Conservation (phyloP, 2,113 vertebrate genomes). For the Hirundichthys speculiger region DNA sequence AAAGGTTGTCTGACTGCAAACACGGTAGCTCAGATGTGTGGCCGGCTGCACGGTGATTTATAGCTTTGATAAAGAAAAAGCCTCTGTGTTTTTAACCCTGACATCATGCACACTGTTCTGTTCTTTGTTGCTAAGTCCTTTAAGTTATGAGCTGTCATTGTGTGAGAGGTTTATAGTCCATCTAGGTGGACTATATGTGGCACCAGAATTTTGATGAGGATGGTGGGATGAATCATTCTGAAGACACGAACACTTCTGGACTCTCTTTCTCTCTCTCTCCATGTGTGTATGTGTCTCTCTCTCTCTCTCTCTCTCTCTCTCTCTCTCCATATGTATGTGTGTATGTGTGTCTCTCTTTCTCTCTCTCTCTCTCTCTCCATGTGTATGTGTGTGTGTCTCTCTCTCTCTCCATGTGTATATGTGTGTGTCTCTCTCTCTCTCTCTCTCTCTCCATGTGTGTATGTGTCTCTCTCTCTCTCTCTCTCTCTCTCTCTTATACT, state of each 20-base stretch:
- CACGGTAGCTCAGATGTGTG: slow-evolving; percentile 27
- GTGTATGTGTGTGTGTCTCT: too few relatives aligned
- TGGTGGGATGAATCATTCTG: slow-evolving; percentile 29
- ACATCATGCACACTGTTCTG: slow-evolving; percentile 75
- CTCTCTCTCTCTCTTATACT: too few relatives aligned
- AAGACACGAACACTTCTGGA: background rate
- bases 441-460: too few relatives aligned
- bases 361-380: too few relatives aligned
- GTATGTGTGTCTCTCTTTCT: too few relatives aligned
- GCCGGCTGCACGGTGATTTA: slow-evolving; percentile 56
- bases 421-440: too few relatives aligned
- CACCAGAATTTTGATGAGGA: slow-evolving; percentile 55
- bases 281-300: too few relatives aligned
- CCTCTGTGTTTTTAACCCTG: slow-evolving; percentile 55
- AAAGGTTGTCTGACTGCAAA: slow-evolving; percentile 53
- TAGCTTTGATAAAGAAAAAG: slow-evolving; percentile 62
- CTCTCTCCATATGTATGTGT: too few relatives aligned
- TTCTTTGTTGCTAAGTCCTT: slow-evolving; percentile 47
- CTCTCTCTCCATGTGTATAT: too few relatives aligned
- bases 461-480: too few relatives aligned
- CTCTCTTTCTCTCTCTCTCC: too few relatives aligned
- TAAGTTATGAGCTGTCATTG: slow-evolving; percentile 69
- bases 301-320: too few relatives aligned
- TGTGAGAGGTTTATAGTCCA: slow-evolving; percentile 62
- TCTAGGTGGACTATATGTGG: slow-evolving; percentile 34